These are phyloP conservation scores for Eupithecia insigniata DNA, from an alignment of 2,888 invertebrate genomes.

Conservation along the genomic window DNA sequence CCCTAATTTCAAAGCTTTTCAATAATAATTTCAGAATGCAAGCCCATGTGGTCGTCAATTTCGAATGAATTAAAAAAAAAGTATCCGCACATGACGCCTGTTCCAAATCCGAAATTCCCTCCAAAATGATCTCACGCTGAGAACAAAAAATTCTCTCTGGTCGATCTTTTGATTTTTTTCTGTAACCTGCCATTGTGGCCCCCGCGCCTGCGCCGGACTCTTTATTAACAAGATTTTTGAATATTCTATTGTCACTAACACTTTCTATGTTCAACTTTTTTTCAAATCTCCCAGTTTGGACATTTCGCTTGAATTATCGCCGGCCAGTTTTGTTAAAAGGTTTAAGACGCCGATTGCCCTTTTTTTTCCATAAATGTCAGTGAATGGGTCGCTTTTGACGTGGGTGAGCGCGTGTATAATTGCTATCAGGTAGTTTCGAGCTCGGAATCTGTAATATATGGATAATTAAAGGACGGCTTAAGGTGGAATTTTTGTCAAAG, in stretches of 20 bases:
- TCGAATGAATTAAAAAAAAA: slow-evolving; percentile 58
- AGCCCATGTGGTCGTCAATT: slow-evolving; percentile 48
- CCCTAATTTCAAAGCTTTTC: slow-evolving; percentile 57
- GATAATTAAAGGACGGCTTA: slow-evolving; percentile 83
- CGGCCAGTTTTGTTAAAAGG: slow-evolving; percentile 82
- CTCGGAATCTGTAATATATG: slow-evolving; percentile 80
- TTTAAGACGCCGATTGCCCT: slow-evolving; percentile 72
- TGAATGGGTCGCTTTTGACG: slow-evolving; percentile 76
- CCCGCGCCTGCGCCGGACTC: slow-evolving; percentile 66
- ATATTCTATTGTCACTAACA: slow-evolving; percentile 83
- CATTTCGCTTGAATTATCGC: slow-evolving; percentile 84
- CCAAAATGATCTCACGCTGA: slow-evolving; percentile 82
- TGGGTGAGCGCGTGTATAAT: slow-evolving; percentile 84
- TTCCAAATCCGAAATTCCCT: slow-evolving; percentile 79
- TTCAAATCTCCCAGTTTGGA: slow-evolving; percentile 77
- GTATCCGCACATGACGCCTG: slow-evolving; percentile 76
- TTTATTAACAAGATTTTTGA: slow-evolving; percentile 84
- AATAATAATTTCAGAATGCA: slow-evolving; percentile 64
- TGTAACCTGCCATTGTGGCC: slow-evolving; percentile 62
- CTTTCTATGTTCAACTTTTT: slow-evolving; percentile 80
- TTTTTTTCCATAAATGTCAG: slow-evolving; percentile 76
- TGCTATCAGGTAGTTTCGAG: slow-evolving; percentile 81
- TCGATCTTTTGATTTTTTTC: slow-evolving; percentile 73
- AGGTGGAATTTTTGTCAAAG: slow-evolving; percentile 83
- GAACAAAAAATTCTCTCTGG: slow-evolving; percentile 68